Evolutionary conservation across 2,113 vertebrate species (phyloP).

Genomic region (Oostethus manadensis): DNA sequence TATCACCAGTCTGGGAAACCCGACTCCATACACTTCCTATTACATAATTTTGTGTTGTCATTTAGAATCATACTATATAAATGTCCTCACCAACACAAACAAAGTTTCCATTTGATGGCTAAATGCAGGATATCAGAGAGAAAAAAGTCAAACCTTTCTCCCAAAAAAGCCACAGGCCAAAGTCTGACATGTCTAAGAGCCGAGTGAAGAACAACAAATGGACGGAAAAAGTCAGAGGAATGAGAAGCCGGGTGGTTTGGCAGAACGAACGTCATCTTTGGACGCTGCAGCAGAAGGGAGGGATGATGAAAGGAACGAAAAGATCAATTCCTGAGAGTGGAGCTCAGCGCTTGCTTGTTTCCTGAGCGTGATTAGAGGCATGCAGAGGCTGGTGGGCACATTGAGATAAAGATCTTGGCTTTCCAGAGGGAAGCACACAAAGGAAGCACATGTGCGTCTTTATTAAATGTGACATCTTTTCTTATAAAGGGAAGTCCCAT

Average conservation of each 20-base stretch:
- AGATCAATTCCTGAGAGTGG: conserved; percentile 47
- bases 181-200: conserved; percentile 59
- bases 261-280: conserved; percentile 64
- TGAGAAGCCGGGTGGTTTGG: conserved; percentile 30
- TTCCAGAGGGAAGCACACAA: conserved; percentile 39
- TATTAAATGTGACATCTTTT: conserved; percentile 43
- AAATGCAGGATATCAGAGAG: not conserved
- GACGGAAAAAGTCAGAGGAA: conserved; percentile 39
- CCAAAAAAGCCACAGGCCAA: conserved; percentile 53
- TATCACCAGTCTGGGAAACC: too few species aligned
- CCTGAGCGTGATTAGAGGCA: conserved; percentile 65
- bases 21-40: too few species aligned
- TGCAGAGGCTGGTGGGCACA: conserved; percentile 33
- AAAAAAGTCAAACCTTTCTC: conserved; percentile 43
- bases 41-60: too few species aligned
- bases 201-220: conserved; percentile 49
- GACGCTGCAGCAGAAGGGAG: conserved; percentile 36
- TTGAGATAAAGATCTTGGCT: conserved; percentile 56
- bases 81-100: too few species aligned
- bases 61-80: too few species aligned
- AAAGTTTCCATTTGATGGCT: too few species aligned
- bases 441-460: conserved; percentile 47
- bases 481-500: conserved; percentile 35
- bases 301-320: conserved; percentile 56
- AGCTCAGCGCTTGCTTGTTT: conserved; percentile 48